These are phyloP conservation scores for Myopa testacea DNA, from an alignment of 2,888 invertebrate genomes.

Conservation along the genomic window DNA sequence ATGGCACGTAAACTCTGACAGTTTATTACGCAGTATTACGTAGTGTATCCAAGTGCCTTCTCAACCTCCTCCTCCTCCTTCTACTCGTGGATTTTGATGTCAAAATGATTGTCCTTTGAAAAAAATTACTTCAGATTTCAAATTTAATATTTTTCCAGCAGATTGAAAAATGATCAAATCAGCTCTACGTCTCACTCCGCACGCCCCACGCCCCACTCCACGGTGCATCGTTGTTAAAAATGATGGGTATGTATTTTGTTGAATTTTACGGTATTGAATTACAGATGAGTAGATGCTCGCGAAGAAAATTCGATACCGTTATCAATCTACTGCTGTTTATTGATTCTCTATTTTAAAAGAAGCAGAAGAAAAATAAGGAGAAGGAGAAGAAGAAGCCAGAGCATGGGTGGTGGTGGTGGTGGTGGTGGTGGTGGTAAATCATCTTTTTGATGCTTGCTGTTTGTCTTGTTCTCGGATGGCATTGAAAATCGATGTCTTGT, in stretches of 20 bases:
- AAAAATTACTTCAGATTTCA: background rate
- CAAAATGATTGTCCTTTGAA: background rate
- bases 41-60: no score
- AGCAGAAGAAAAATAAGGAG: background rate
- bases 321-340: conserved; percentile 1
- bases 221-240: background rate
- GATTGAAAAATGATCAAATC: background rate
- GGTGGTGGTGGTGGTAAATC: background rate
- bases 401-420: background rate
- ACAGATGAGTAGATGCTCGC: background rate
- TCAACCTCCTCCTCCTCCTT: no score
- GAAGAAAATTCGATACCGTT: background rate
- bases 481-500: background rate
- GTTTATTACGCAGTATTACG: no score
- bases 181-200: background rate
- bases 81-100: no score
- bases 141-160: background rate
- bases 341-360: background rate
- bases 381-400: background rate
- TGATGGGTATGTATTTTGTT: background rate
- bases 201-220: background rate
- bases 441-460: no score
- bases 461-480: background rate
- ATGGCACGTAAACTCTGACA: no score
- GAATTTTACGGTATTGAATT: background rate